These are phyloP conservation scores for Polymixis lichenea DNA, from an alignment of 2,888 invertebrate species.

Conservation along the genomic window DNA sequence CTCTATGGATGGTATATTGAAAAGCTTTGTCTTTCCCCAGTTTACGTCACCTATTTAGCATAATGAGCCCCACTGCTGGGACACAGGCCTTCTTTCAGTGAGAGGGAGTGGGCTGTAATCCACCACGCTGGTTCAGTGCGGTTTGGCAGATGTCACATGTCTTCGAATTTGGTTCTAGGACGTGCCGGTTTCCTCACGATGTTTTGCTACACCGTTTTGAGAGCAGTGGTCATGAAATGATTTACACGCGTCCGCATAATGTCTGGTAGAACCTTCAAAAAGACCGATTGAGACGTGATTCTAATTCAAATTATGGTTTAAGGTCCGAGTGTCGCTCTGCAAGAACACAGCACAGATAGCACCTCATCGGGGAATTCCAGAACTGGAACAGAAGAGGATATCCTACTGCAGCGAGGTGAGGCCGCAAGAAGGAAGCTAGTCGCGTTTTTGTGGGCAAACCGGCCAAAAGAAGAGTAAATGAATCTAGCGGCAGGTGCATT, in stretches of 20 bases:
- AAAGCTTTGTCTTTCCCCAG: neutral
- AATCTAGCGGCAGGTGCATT: neutral
- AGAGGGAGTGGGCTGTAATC: too few species aligned
- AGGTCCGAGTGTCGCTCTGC: neutral
- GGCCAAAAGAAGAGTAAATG: neutral
- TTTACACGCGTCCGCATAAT: neutral
- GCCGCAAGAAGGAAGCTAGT: neutral
- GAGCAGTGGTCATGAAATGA: too few species aligned
- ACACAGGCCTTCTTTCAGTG: too few species aligned
- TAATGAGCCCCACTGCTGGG: too few species aligned
- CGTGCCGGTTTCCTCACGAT: too few species aligned
- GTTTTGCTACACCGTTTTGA: too few species aligned
- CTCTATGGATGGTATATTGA: neutral
- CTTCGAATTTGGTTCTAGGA: too few species aligned
- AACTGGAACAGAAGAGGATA: neutral
- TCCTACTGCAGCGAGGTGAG: neutral
- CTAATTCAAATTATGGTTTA: neutral
- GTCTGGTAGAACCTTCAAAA: neutral
- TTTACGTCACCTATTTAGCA: neutral
- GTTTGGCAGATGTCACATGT: too few species aligned
- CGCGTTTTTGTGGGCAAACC: slow-evolving; percentile 3
- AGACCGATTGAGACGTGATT: neutral
- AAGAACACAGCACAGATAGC: neutral
- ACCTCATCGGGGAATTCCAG: neutral
- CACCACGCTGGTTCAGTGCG: too few species aligned